A percentile compares a stretch with the other conserved stretches of the same genome.
phyloP scores from a whole-genome alignment of 2,888 invertebrate genomes.

The Drosophila ezoana region DNA sequence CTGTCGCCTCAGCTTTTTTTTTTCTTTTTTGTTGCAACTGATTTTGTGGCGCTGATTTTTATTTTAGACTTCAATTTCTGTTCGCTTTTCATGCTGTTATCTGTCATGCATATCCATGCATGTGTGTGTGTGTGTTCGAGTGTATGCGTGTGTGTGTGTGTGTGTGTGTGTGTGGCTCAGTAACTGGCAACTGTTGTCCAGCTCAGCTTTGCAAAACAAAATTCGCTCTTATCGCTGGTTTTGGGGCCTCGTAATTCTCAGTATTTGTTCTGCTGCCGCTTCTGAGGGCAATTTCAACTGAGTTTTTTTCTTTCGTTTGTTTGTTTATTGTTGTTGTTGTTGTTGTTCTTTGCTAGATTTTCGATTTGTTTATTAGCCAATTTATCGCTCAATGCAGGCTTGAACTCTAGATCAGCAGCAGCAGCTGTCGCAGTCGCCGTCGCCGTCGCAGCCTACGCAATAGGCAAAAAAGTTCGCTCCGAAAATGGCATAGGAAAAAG shows the following conservation, averaged over 20 bases:
- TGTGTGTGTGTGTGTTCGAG: constrained; percentile 15
- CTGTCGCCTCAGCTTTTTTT: constrained; percentile 45
- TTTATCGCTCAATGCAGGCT: constrained; percentile 39
- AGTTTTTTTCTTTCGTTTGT: background rate
- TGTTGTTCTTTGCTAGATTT: constrained; percentile 35
- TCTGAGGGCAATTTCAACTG: constrained; percentile 41
- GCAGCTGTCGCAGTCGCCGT: constrained; percentile 2
- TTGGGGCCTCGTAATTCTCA: constrained; percentile 63
- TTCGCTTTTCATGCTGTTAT: constrained; percentile 58
- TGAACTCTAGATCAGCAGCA: constrained; percentile 24
- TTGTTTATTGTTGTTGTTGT: background rate
- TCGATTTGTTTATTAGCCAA: constrained; percentile 54
- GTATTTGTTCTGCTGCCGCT: constrained; percentile 50
- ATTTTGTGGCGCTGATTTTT: constrained; percentile 61
- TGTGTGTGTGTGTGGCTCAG: constrained; percentile 20
- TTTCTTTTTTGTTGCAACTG: constrained; percentile 32
- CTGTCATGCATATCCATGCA: constrained; percentile 67
- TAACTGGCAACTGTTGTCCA: constrained; percentile 41
- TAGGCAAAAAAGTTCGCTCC: background rate
- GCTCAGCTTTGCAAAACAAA: constrained; percentile 46
- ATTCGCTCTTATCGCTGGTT: constrained; percentile 59
- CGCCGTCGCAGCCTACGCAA: constrained; percentile 3
- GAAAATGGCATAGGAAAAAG: background rate
- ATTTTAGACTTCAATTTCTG: constrained; percentile 58
- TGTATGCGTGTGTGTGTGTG: constrained; percentile 8